Base-by-base conservation (phyloP, 2,113 vertebrate species). In the Polypterus bichir region DNA sequence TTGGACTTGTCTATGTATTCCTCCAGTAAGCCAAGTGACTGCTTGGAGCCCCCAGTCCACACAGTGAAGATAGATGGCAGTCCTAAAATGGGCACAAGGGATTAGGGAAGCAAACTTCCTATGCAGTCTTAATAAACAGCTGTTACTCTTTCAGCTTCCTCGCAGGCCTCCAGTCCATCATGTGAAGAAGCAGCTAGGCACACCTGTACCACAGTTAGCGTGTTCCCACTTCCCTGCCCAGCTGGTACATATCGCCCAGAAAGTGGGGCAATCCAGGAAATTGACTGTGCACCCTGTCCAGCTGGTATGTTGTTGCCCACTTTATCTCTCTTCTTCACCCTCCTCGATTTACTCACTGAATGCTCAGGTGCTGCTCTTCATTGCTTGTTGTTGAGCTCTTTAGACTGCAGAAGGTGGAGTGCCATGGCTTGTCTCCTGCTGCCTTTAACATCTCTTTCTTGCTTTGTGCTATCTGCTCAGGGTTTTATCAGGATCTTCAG, bases 401-500 rank as follows among this genome's bases (percentile, higher is more conserved):
- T 27, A 27, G 27, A 27, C 1, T 6, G 47, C 54, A 8, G 54
- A 27, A 6, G 54, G 54, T 10, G 10, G 54, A 27, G 5, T 55
- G 3, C 44, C 49, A n/a, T 60, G 48, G 59, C 5, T 58, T 46
- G 51, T 8, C 5, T 1, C n/a, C n/a, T 45, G 52, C 9, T 52
- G 4, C 3, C 49, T 52, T 9, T 6, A 6, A 45, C 45, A 4
- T 61, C 45, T 51, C 27, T 51, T 48, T 52, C 53, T 11, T 56
- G 27, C 27, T 27, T 27, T 27, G 27, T 27, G 27, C 27, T 27
- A 27, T 27, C 27, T 27, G 27, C 27, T 9, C 65, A 89, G 88
- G 86, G 46, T 79, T 68, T 77, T 89, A 81, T 64, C 88, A 89
- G 76, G 79, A 81, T 61, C 69, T 74, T 64, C 72, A 68, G 10